These are phyloP conservation scores for Leucania comma DNA, from an alignment of 2,888 invertebrate genomes.

Conservation along the genomic window DNA sequence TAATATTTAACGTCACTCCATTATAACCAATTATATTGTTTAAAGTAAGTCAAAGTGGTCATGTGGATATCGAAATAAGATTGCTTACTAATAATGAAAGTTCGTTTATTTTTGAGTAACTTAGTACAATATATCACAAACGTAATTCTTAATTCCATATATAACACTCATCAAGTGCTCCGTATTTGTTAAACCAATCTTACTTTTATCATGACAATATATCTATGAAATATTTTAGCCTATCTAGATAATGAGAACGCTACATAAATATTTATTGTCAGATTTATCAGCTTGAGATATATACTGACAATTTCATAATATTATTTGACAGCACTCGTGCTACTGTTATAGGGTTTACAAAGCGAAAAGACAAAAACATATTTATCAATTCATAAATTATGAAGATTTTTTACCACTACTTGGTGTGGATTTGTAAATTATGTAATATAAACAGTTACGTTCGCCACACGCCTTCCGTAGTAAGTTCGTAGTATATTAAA, in stretches of 20 bases:
- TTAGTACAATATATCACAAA: conserved; percentile 83
- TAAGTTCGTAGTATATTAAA: not conserved
- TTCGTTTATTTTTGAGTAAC: conserved; percentile 77
- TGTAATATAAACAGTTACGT: conserved; percentile 2
- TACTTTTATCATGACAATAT: conserved; percentile 44
- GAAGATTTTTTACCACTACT: not conserved
- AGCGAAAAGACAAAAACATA: conserved; percentile 19
- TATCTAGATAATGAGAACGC: conserved; percentile 45
- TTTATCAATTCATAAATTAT: not conserved
- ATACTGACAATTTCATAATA: conserved; percentile 43
- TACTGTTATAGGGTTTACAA: conserved; percentile 1
- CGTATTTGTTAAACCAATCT: conserved; percentile 43
- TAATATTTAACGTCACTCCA: conserved; percentile 70
- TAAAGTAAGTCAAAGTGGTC: conserved; percentile 44
- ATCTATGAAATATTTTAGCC: conserved; percentile 47
- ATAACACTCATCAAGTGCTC: conserved; percentile 65
- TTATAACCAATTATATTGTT: conserved; percentile 57
- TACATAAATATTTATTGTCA: conserved; percentile 60
- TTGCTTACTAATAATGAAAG: conserved; percentile 68
- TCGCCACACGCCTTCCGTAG: too few species aligned
- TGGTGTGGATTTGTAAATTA: not conserved
- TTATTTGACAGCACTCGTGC: conserved; percentile 19
- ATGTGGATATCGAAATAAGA: conserved; percentile 59
- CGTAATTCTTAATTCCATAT: conserved; percentile 69
- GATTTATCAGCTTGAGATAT: conserved; percentile 45